Base-by-base conservation (phyloP, 2,113 vertebrate species). In the Xenopus borealis region DNA sequence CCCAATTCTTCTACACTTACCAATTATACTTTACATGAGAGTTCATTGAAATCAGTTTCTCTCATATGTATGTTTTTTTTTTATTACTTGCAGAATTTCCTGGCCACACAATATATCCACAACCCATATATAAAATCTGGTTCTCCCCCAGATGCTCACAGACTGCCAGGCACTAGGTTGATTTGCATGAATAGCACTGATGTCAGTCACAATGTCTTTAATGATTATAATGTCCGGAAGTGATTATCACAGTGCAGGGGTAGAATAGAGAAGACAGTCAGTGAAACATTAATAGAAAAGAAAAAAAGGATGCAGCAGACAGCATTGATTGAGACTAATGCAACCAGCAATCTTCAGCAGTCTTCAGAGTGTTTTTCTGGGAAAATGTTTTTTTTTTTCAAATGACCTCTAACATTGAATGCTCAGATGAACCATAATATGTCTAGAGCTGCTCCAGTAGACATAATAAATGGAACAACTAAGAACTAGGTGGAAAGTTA, bases 341-440 rank as follows among this genome's bases (percentile, higher is more conserved):
- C 67, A 69, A 62, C 47, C 53, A 55, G 53, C 53, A 55, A 55
- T 55, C 10, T 55, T 55, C 53, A 62, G 66, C 74, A 77, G 69
- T 77, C 66, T 77, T 70, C 67, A 70, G 59, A 77, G 66, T 77
- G 66, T 77, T 77, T 77, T 77, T 70, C 74, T 75, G 74, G 74
- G 74, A 77, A 77, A 77, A 77, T 64, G 74, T 57, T 55, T 70
- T 63, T 72, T 27, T 27, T 27, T 75, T 69, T 33, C 66, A 62
- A 47, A 55, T 77, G 74, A 77, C 74, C 74, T 77, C 66, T 77
- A 77, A 77, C 74, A 57, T 50, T 55, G 74, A 77, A 77, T 70
- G 74, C 67, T 77, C 59, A 77, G 20, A 77, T 77, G 67, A 77
- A 77, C 59, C 67, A 77, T 77, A 77, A 70, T 62, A 77, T 64